These are phyloP conservation scores for Lateolabrax maculatus DNA, from an alignment of 2,797 vertebrate species.

Conservation along the genomic window DNA sequence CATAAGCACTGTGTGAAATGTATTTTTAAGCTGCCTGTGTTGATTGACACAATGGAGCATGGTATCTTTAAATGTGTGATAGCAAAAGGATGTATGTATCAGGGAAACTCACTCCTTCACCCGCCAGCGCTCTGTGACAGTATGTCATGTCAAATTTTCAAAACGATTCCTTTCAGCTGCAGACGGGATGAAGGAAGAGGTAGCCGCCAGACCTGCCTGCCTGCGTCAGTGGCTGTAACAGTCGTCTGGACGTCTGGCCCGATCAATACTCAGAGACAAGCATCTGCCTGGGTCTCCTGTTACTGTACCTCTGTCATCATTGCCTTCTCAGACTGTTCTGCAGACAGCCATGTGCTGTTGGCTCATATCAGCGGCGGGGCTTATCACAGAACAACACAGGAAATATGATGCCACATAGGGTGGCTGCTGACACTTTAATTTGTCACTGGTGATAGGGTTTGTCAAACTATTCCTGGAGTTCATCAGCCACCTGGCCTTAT, in stretches of 20 bases:
- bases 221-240: conserved; percentile 35
- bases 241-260: conserved; percentile 64
- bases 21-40: conserved; percentile 12
- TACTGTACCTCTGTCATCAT: conserved; percentile 57
- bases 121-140: conserved; percentile 1
- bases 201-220: conserved; percentile 7
- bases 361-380: conserved; percentile 31
- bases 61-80: conserved; percentile 33
- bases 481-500: conserved; percentile 64
- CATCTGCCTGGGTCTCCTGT: conserved; percentile 65
- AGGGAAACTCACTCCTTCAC: conserved; percentile 24
- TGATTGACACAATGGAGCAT: conserved; percentile 22
- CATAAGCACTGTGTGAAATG: conserved; percentile 25
- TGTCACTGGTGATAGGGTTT: conserved; percentile 66
- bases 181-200: background rate
- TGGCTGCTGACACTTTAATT: conserved; percentile 73
- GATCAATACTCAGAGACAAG: conserved; percentile 68
- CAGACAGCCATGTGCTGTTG: conserved; percentile 50
- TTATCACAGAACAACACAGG: conserved; percentile 66
- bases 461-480: conserved; percentile 72
- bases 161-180: conserved; percentile 11
- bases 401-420: conserved; percentile 57
- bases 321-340: conserved; percentile 28
- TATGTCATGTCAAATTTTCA: conserved; percentile 38
- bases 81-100: conserved; percentile 23